Percentiles rank a stretch among this genome's conserved stretches.
Evolutionary conservation across 2,888 invertebrate genomes (phyloP).

Genomic region (Lymantria monacha): DNA sequence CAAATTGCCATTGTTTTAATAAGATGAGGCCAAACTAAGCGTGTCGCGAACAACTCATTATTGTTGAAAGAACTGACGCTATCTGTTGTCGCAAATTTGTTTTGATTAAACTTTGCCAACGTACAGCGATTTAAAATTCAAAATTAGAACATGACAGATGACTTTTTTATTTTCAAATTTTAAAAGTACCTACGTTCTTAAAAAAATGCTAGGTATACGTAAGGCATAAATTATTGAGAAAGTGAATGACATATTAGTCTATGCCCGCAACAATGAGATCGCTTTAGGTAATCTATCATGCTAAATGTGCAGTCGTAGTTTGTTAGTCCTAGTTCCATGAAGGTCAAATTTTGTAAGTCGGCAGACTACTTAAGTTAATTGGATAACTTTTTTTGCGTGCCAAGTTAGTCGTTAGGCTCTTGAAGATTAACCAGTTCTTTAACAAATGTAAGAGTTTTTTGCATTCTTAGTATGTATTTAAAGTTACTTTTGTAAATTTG

Average conservation of each 20-base stretch:
- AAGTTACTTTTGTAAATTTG: conserved; percentile 9
- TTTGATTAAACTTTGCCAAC: conserved; percentile 33
- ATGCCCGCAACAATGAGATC: neutral
- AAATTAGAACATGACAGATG: neutral
- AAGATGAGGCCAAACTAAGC: conserved; percentile 38
- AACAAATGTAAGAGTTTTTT: conserved; percentile 24
- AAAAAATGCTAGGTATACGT: too few relatives aligned
- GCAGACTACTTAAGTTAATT: conserved; percentile 29
- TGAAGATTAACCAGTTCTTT: conserved; percentile 34
- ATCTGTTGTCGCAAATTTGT: conserved; percentile 37
- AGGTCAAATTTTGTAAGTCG: conserved; percentile 23
- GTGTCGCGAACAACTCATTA: conserved; percentile 40
- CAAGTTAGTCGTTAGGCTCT: conserved; percentile 14
- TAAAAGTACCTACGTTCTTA: neutral
- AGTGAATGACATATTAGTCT: too few relatives aligned
- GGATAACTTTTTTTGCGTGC: conserved; percentile 31
- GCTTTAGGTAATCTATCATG: neutral
- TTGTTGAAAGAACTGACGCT: conserved; percentile 25
- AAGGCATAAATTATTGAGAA: too few relatives aligned
- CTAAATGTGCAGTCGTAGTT: neutral
- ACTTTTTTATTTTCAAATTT: conserved; percentile 4
- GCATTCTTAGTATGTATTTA: conserved; percentile 8
- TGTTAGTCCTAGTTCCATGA: conserved; percentile 18
- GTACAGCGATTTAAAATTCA: conserved; percentile 16
- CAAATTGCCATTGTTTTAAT: conserved; percentile 42